phyloP scores from a whole-genome alignment of 2,888 invertebrate genomes.

The Drymonia ruficornis region DNA sequence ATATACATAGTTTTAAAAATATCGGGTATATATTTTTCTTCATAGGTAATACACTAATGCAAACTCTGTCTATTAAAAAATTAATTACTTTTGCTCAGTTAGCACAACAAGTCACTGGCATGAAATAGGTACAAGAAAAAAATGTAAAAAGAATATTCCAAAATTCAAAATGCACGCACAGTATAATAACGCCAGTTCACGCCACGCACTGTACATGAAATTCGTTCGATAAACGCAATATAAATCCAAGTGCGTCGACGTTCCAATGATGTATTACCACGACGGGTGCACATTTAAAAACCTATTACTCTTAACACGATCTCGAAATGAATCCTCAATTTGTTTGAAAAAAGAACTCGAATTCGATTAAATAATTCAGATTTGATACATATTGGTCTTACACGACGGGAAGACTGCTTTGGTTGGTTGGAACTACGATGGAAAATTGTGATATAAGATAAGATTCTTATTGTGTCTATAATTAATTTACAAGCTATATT shows the following conservation, averaged over 20 bases:
- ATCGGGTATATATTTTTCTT: too few species aligned
- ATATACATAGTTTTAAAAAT: too few species aligned
- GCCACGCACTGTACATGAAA: slow-evolving; percentile 15
- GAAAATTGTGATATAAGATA: too few species aligned
- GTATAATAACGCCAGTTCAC: too few species aligned
- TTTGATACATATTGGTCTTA: slow-evolving; percentile 25
- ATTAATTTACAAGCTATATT: too few species aligned
- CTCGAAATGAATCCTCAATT: slow-evolving; percentile 54
- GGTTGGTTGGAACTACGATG: not conserved
- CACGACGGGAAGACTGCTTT: slow-evolving; percentile 2
- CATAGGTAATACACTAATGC: too few species aligned
- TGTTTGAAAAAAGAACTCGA: slow-evolving; percentile 54
- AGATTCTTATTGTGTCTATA: too few species aligned
- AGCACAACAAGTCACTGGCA: not conserved
- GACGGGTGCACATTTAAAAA: slow-evolving; percentile 64
- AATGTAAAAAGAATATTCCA: not conserved
- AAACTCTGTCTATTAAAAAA: too few species aligned
- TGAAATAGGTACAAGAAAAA: too few species aligned
- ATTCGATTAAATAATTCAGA: slow-evolving; percentile 56
- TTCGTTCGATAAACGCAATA: slow-evolving; percentile 40
- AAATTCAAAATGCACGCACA: not conserved
- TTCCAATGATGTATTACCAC: slow-evolving; percentile 56
- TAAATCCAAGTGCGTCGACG: slow-evolving; percentile 45
- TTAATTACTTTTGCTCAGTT: too few species aligned
- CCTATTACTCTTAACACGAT: slow-evolving; percentile 71